Evolutionary conservation across 2,888 invertebrate species (phyloP).

Genomic region (Mamestra brassicae): DNA sequence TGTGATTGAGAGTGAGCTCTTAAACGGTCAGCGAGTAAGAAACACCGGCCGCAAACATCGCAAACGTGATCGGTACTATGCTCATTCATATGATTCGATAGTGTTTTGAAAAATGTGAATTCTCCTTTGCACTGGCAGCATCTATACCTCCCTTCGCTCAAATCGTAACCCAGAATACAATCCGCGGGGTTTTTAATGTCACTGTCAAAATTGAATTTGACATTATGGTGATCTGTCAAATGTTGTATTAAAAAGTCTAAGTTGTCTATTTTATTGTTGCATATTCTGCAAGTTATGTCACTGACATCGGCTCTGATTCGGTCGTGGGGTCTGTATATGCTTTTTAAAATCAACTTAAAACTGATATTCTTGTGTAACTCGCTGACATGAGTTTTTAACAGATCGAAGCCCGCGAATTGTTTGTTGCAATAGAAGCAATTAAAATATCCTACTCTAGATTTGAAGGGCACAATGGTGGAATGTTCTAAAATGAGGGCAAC

Average conservation of each 20-base stretch:
- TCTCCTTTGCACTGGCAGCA: conserved; percentile 71
- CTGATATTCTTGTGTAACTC: conserved; percentile 51
- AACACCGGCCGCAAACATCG: conserved; percentile 83
- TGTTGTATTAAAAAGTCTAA: conserved; percentile 61
- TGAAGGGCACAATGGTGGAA: conserved; percentile 67
- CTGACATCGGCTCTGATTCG: conserved; percentile 63
- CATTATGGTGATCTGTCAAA: conserved; percentile 54
- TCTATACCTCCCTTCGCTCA: conserved; percentile 58
- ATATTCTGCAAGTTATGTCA: conserved; percentile 61
- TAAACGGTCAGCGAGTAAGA: conserved; percentile 69
- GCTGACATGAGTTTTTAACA: conserved; percentile 57
- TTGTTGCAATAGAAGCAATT: conserved; percentile 66
- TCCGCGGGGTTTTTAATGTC: conserved; percentile 57
- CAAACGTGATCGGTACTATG: conserved; percentile 84
- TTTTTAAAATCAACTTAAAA: conserved; percentile 56
- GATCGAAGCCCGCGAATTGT: conserved; percentile 57
- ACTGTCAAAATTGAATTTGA: conserved; percentile 59
- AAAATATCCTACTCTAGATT: conserved; percentile 65
- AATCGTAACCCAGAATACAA: conserved; percentile 62
- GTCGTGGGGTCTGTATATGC: conserved; percentile 55
- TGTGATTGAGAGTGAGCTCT: conserved; percentile 57
- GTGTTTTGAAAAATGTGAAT: conserved; percentile 75
- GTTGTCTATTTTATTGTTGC: conserved; percentile 49
- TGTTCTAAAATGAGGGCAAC: conserved; percentile 62
- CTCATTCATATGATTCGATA: conserved; percentile 82